These are phyloP conservation scores for Lycorma delicatula DNA, from an alignment of 1,140 invertebrate species.

Conservation along the genomic window DNA sequence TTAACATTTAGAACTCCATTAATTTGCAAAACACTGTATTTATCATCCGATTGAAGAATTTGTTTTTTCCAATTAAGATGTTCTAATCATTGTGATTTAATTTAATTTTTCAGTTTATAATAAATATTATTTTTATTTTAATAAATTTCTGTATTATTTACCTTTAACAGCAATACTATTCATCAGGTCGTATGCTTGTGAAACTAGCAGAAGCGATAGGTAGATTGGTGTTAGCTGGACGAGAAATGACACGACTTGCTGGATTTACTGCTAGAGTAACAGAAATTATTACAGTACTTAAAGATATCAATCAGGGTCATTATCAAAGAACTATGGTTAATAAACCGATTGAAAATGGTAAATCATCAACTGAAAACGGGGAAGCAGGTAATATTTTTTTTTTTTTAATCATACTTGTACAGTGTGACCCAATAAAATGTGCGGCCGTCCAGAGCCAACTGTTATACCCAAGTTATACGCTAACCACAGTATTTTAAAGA, in stretches of 20 bases:
- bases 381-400: too few relatives aligned
- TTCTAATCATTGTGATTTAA: too few relatives aligned
- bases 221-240: constrained; percentile 81
- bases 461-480: too few relatives aligned
- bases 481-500: too few relatives aligned
- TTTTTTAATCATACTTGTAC: too few relatives aligned
- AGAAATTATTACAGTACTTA: constrained; percentile 76
- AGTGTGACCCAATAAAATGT: too few relatives aligned
- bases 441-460: too few relatives aligned
- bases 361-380: too few relatives aligned
- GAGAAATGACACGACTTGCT: constrained; percentile 87
- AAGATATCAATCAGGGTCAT: constrained; percentile 76
- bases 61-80: too few relatives aligned
- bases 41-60: too few relatives aligned
- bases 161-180: constrained; percentile 75
- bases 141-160: constrained; percentile 28
- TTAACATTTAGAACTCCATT: too few relatives aligned
- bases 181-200: constrained; percentile 91
- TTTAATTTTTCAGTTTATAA: background rate
- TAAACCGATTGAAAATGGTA: background rate
- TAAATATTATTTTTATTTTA: background rate
- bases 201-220: constrained; percentile 96
- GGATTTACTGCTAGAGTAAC: constrained; percentile 90
- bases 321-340: constrained; percentile 82
- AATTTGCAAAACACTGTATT: too few relatives aligned